These are phyloP conservation scores for Atta texana DNA, from an alignment of 1,140 invertebrate species.

Conservation along the genomic window DNA sequence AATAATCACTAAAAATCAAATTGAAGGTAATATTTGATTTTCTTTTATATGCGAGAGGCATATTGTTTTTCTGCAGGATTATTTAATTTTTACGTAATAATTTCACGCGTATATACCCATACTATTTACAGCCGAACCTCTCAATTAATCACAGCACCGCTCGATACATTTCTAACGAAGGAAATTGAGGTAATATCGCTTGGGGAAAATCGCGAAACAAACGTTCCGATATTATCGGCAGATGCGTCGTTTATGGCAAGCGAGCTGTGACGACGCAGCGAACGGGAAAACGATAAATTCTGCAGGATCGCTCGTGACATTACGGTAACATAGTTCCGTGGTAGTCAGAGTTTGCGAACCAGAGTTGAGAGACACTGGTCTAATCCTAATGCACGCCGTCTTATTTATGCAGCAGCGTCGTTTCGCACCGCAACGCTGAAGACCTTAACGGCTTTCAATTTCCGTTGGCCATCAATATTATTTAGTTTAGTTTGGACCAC, in stretches of 20 bases:
- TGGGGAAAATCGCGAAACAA: slow-evolving; percentile 46
- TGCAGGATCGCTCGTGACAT: slow-evolving; percentile 47
- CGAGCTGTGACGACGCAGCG: not conserved
- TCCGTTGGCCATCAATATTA: slow-evolving; percentile 87
- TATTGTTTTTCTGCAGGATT: not conserved
- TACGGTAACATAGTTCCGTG: slow-evolving; percentile 38
- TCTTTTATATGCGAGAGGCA: not conserved
- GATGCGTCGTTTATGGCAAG: slow-evolving; percentile 19
- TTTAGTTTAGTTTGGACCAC: slow-evolving; percentile 86
- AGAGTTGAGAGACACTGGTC: slow-evolving; percentile 74
- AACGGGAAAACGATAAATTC: slow-evolving; percentile 53
- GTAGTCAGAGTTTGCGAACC: not conserved
- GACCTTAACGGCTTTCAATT: slow-evolving; percentile 86
- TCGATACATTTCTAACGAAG: slow-evolving; percentile 39
- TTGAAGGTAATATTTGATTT: not conserved
- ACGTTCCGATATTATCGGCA: slow-evolving; percentile 56
- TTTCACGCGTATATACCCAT: not conserved
- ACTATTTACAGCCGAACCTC: not conserved
- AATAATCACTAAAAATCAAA: not conserved
- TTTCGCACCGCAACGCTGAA: slow-evolving; percentile 82
- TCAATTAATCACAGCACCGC: slow-evolving; percentile 11
- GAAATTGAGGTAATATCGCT: slow-evolving; percentile 51
- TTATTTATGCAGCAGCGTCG: slow-evolving; percentile 83
- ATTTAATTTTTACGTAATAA: slow-evolving; percentile 8
- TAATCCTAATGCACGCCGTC: slow-evolving; percentile 83